Evolutionary conservation across 2,888 invertebrate genomes (phyloP), one percentile per base, ranked within the genome.

Genomic region (Choreutis nemorana): DNA sequence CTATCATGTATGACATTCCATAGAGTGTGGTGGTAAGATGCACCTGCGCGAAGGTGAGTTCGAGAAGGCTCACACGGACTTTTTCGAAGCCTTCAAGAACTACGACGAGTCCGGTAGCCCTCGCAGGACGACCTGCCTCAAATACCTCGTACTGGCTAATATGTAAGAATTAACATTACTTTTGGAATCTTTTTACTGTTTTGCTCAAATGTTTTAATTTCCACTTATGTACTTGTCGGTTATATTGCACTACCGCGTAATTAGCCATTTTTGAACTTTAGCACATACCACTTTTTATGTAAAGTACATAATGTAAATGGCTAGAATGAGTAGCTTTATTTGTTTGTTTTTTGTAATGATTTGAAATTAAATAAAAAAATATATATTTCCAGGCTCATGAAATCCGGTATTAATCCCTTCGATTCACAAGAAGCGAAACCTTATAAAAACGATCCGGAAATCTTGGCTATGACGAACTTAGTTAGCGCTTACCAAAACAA

Each of bases 21-120:
- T n/a, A 87, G 98, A 99, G 75, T 99, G 98, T 68, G 99, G 98
- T 3, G 99, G 99, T 0, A 99, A 99, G 73, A 99, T 99, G 99
- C 98, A 99, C 73, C 80, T 99, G 25, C 85, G 98, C 12, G 98
- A 99, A 78, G 97, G 96, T 3, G 97, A 98, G 73, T 99, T 97
- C 64, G 97, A 97, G 61, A 93, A 96, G 61, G 98, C 99, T 1
- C 98, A 99, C 68, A 98, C 97, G 5, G 98, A 99, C 66, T 99
- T 99, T 73, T 99, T 99, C 67, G 98, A 99, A 68, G 97, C 98
- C 2, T 98, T 98, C 64, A 97, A 98, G 77, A 99, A 98, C 64
- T 99, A 99, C 59, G 99, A 99, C 78, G 99, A 99, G 72, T 97
- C 97, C 8, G 99, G 99, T 20, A 96, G 95, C 49, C 95, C 96